phyloP scores from a whole-genome alignment of 1,140 invertebrate species.

The Streblospio benedicti region DNA sequence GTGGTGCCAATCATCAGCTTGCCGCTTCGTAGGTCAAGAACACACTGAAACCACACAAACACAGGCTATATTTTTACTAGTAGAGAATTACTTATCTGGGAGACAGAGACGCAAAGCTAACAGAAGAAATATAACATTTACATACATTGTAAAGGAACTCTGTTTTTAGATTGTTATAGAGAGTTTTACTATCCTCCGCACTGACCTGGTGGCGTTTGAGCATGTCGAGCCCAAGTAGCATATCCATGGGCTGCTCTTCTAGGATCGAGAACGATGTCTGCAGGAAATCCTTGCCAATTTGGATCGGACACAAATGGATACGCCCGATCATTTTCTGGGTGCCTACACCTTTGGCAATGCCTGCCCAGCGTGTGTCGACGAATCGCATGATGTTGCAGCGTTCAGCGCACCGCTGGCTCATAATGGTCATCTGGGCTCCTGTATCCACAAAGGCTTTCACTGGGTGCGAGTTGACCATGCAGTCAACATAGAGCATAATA shows the following conservation, averaged over 20 bases:
- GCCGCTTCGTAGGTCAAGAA: conserved; percentile 84
- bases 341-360: conserved; percentile 83
- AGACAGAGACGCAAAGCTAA: no score
- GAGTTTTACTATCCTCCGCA: no score
- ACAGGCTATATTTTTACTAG: no score
- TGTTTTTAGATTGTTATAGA: no score
- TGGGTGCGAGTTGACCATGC: conserved; percentile 74
- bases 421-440: conserved; percentile 52
- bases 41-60: no score
- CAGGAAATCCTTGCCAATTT: conserved; percentile 86
- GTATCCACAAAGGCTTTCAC: conserved; percentile 97
- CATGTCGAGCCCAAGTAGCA: conserved; percentile 95
- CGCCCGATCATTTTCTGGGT: conserved; percentile 90
- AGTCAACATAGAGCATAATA: conserved; percentile 85
- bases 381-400: conserved; percentile 91
- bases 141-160: no score
- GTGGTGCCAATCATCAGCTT: conserved; percentile 89
- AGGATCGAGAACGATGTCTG: conserved; percentile 96
- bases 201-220: conserved; percentile 72
- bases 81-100: no score
- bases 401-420: conserved; percentile 54
- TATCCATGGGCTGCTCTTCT: conserved; percentile 95
- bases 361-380: conserved; percentile 87
- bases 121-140: no score
- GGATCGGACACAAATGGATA: conserved; percentile 90